A percentile compares a stretch with the other conserved stretches of the same genome.
Evolutionary conservation across 2,888 invertebrate species (phyloP).

Genomic region (Noctua janthe): DNA sequence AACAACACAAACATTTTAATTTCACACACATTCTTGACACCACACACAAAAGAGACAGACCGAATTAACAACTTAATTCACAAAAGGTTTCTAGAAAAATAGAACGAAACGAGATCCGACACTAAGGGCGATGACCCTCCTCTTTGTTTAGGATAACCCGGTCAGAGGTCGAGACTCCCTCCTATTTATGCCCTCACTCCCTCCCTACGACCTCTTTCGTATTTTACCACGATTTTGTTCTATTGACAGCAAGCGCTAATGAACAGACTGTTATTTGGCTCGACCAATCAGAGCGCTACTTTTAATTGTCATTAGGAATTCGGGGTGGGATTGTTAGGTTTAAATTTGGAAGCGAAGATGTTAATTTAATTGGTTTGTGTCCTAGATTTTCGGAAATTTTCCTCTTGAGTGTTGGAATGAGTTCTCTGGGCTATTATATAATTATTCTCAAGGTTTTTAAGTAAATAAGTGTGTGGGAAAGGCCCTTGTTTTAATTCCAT

Average conservation of each 20-base stretch:
- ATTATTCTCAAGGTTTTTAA: not conserved
- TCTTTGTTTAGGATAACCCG: slow-evolving; percentile 73
- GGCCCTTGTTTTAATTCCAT: not conserved
- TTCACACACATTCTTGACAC: slow-evolving; percentile 19
- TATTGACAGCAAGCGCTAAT: slow-evolving; percentile 59
- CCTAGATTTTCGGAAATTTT: not conserved
- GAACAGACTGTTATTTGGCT: slow-evolving; percentile 43
- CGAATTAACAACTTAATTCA: slow-evolving; percentile 51
- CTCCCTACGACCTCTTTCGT: slow-evolving; percentile 60
- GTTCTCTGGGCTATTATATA: not conserved
- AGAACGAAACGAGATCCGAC: slow-evolving; percentile 54
- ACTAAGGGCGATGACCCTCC: slow-evolving; percentile 58
- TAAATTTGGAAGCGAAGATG: slow-evolving; percentile 39
- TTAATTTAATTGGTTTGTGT: slow-evolving; percentile 29
- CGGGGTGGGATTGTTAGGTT: slow-evolving; percentile 17
- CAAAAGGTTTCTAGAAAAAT: slow-evolving; percentile 59
- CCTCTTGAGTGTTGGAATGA: slow-evolving; percentile 5
- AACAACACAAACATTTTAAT: slow-evolving; percentile 14
- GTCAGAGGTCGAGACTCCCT: slow-evolving; percentile 69
- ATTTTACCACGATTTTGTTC: slow-evolving; percentile 43
- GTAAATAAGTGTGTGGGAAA: not conserved
- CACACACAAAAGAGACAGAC: slow-evolving; percentile 20
- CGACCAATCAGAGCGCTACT: slow-evolving; percentile 38
- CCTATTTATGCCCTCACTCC: slow-evolving; percentile 61
- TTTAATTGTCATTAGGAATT: slow-evolving; percentile 40